phyloP scores from a whole-genome alignment of 1,140 invertebrate species.

The Plutomurus gul region DNA sequence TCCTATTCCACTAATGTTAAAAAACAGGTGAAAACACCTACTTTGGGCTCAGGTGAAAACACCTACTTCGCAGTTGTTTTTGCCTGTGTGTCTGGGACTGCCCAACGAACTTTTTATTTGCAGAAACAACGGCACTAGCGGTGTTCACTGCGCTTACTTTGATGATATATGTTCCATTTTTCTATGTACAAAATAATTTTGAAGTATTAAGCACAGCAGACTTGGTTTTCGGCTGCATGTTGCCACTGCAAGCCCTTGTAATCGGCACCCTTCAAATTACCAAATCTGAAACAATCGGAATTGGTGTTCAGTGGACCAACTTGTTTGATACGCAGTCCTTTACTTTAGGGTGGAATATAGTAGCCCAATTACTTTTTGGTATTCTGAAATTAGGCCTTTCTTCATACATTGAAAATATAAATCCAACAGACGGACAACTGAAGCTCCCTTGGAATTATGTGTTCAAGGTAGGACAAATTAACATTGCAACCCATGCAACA shows the following conservation, averaged over 20 bases:
- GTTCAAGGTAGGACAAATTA: neutral
- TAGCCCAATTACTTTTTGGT: neutral
- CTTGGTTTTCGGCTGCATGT: neutral
- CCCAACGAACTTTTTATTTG: no score
- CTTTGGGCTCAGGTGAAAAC: no score
- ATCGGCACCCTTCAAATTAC: neutral
- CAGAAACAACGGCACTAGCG: no score
- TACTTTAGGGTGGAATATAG: neutral
- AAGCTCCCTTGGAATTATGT: neutral
- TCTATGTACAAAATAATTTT: no score
- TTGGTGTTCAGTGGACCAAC: neutral
- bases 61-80: no score
- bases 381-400: neutral
- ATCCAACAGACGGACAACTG: neutral
- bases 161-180: neutral
- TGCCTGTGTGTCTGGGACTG: no score
- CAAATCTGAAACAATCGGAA: neutral
- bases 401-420: neutral
- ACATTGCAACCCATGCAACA: no score
- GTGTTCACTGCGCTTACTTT: no score
- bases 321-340: neutral
- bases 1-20: no score
- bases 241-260: neutral
- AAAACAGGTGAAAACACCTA: no score
- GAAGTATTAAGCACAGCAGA: no score